These are phyloP conservation scores for Diabrotica undecimpunctata DNA, from an alignment of 1,140 invertebrate genomes.

Conservation along the genomic window DNA sequence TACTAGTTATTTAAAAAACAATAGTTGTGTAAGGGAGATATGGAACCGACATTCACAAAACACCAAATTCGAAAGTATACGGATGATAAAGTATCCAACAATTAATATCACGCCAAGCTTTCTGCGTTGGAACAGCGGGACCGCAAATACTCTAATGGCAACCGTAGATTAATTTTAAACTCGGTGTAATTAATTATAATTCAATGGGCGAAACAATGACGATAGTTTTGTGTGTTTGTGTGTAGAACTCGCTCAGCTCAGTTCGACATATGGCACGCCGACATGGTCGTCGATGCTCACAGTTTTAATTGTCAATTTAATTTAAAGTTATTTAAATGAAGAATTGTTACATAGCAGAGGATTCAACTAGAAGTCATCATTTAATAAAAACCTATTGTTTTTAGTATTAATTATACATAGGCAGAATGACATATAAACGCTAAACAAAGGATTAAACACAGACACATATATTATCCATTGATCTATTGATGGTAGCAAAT, in stretches of 20 bases:
- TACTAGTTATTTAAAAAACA: conserved; percentile 15
- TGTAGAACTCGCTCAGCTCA: too few relatives aligned
- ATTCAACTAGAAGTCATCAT: too few relatives aligned
- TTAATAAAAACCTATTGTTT: too few relatives aligned
- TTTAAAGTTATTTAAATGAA: too few relatives aligned
- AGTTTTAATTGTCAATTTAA: too few relatives aligned
- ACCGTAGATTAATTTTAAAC: conserved; percentile 17
- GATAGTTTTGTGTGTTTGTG: conserved; percentile 12
- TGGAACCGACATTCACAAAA: not conserved
- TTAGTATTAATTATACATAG: too few relatives aligned
- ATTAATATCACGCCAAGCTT: conserved; percentile 18
- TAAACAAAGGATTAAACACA: too few relatives aligned
- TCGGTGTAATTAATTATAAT: conserved; percentile 15
- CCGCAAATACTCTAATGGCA: conserved; percentile 14
- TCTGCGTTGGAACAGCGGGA: conserved; percentile 12
- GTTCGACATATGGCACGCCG: conserved; percentile 9
- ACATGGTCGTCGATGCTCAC: too few relatives aligned
- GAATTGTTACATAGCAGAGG: too few relatives aligned
- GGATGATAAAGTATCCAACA: conserved; percentile 12
- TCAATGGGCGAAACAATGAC: conserved; percentile 11
- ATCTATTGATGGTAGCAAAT: too few relatives aligned
- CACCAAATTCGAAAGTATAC: conserved; percentile 10
- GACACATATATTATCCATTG: too few relatives aligned
- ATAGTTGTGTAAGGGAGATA: conserved; percentile 13
- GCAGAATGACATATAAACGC: too few relatives aligned